phyloP scores from a whole-genome alignment of 2,797 vertebrate species.

The Bryconaethiops microstoma region DNA sequence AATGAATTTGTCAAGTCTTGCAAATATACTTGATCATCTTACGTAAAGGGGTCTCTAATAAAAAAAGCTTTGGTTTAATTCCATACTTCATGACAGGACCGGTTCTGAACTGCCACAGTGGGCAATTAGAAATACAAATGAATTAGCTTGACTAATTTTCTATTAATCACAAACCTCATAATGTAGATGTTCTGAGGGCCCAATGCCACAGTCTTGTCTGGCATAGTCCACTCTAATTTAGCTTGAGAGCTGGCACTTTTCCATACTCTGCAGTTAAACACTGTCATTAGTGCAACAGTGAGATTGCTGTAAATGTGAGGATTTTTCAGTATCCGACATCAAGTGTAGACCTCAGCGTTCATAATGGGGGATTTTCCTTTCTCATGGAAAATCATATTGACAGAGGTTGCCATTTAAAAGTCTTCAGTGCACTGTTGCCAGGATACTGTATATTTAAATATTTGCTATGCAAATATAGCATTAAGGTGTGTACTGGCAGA shows the following conservation, averaged over 20 bases:
- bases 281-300: background rate
- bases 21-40: background rate
- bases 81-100: background rate
- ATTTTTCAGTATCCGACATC: constrained; percentile 5
- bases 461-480: background rate
- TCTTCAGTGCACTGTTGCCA: constrained; percentile 1
- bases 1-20: constrained; percentile 1
- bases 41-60: constrained; percentile 11
- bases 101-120: background rate
- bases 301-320: background rate
- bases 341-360: constrained; percentile 33
- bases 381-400: constrained; percentile 31
- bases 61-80: constrained; percentile 11
- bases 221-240: background rate
- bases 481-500: background rate
- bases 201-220: constrained; percentile 2
- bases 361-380: constrained; percentile 41
- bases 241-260: background rate
- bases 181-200: background rate
- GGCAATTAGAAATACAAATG: constrained; percentile 15
- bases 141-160: constrained; percentile 12
- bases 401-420: background rate
- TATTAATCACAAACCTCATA: background rate
- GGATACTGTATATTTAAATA: constrained; percentile 15
- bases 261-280: background rate